These are phyloP conservation scores for Apteryx mantelli DNA, from an alignment of 2,113 vertebrate genomes.

Conservation along the genomic window DNA sequence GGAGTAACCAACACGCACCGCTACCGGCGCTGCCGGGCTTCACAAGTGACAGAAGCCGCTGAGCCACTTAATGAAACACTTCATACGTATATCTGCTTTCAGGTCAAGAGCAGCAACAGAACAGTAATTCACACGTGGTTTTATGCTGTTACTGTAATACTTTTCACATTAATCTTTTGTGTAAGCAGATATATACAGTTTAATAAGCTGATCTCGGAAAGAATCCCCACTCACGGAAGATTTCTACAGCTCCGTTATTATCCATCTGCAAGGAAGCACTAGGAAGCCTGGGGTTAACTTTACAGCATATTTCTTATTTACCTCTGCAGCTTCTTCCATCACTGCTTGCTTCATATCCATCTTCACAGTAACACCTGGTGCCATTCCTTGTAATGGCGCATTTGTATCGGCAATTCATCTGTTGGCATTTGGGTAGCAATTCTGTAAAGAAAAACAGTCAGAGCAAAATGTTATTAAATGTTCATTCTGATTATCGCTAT, in stretches of 20 bases:
- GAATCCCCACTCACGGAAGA: no score
- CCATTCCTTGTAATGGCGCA: constrained; percentile 90
- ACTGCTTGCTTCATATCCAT: constrained; percentile 87
- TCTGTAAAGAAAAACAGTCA: constrained; percentile 75
- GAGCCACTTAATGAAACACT: background rate
- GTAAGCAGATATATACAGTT: background rate
- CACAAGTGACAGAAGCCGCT: background rate
- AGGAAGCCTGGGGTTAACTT: fast-evolving
- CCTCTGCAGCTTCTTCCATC: constrained; percentile 92
- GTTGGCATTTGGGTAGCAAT: constrained; percentile 88
- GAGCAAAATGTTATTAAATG: background rate
- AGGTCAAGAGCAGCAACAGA: background rate
- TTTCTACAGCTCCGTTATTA: background rate
- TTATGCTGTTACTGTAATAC: background rate
- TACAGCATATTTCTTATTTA: background rate
- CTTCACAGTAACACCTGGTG: constrained; percentile 90
- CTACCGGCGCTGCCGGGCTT: background rate
- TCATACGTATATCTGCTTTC: background rate
- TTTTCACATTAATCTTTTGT: background rate
- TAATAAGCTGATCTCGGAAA: background rate
- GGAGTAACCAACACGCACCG: background rate
- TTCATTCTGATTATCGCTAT: background rate
- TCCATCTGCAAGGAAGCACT: background rate
- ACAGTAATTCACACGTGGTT: no score
- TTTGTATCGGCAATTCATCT: constrained; percentile 88